Percentiles rank a stretch among this genome's conserved stretches.
phyloP scores from a whole-genome alignment of 1,140 invertebrate genomes.

The Drosophila bifasciata region DNA sequence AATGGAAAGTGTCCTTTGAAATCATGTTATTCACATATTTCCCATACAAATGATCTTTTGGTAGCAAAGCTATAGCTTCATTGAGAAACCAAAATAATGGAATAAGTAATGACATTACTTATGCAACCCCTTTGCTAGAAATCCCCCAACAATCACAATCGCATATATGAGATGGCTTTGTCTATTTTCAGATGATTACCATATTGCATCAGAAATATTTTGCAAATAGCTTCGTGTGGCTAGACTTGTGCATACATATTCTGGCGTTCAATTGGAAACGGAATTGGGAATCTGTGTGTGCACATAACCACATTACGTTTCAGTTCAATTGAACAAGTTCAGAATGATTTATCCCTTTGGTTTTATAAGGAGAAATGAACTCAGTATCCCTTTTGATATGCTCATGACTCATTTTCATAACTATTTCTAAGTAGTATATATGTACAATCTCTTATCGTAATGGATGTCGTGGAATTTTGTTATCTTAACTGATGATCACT shows the following conservation, averaged over 20 bases:
- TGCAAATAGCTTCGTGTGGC: conserved; percentile 30
- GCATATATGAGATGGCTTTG: background rate
- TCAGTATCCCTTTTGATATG: background rate
- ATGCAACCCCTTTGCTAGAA: too few relatives aligned
- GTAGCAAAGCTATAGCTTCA: too few relatives aligned
- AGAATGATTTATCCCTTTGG: conserved; percentile 27
- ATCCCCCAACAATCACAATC: too few relatives aligned
- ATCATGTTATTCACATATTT: background rate
- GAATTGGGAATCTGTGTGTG: background rate
- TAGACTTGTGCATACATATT: conserved; percentile 25
- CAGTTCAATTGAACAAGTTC: conserved; percentile 22
- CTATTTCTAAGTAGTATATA: background rate
- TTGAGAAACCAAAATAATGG: too few relatives aligned
- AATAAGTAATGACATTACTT: too few relatives aligned
- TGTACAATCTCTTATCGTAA: conserved; percentile 37
- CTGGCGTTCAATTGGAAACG: conserved; percentile 29
- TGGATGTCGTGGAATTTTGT: conserved; percentile 34
- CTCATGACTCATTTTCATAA: conserved; percentile 24
- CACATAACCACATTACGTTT: background rate
- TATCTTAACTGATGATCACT: conserved; percentile 49
- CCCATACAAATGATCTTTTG: too few relatives aligned
- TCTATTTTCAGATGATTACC: conserved; percentile 34
- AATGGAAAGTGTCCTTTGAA: background rate
- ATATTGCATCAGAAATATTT: conserved; percentile 49
- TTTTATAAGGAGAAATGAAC: background rate